Evolutionary conservation across 2,888 invertebrate species (phyloP).

Genomic region (Chloroclystis v-ata): DNA sequence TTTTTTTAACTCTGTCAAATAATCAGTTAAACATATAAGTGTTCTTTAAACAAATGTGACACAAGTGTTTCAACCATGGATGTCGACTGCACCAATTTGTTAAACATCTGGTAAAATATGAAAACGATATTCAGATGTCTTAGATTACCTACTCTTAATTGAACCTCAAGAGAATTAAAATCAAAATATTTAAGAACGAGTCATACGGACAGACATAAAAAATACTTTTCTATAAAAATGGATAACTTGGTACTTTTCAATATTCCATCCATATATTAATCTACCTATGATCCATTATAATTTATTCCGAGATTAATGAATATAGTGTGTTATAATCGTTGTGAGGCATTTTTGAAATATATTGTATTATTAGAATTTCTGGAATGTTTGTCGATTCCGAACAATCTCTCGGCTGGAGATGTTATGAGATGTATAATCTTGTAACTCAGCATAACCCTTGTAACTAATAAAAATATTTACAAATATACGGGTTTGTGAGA

Average conservation of each 20-base stretch:
- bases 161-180: too few species aligned
- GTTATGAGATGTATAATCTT: conserved; percentile 27
- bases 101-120: too few species aligned
- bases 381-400: conserved; percentile 46
- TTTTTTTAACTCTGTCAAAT: too few species aligned
- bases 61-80: too few species aligned
- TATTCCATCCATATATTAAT: conserved; percentile 61
- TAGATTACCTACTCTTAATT: too few species aligned
- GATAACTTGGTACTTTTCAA: conserved; percentile 64
- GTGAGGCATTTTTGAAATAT: conserved; percentile 47
- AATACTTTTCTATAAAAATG: too few species aligned
- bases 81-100: too few species aligned
- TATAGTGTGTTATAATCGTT: conserved; percentile 59
- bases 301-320: conserved; percentile 62
- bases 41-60: too few species aligned
- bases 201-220: too few species aligned
- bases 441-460: conserved; percentile 23
- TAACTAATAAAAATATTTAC: conserved; percentile 26
- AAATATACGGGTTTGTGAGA: conserved; percentile 12
- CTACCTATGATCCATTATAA: conserved; percentile 50
- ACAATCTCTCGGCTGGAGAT: conserved; percentile 29
- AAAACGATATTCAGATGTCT: too few species aligned
- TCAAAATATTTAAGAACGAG: too few species aligned
- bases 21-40: too few species aligned
- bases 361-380: conserved; percentile 43